These are phyloP conservation scores for Meloe dianella DNA, from an alignment of 2,888 invertebrate genomes.

Conservation along the genomic window DNA sequence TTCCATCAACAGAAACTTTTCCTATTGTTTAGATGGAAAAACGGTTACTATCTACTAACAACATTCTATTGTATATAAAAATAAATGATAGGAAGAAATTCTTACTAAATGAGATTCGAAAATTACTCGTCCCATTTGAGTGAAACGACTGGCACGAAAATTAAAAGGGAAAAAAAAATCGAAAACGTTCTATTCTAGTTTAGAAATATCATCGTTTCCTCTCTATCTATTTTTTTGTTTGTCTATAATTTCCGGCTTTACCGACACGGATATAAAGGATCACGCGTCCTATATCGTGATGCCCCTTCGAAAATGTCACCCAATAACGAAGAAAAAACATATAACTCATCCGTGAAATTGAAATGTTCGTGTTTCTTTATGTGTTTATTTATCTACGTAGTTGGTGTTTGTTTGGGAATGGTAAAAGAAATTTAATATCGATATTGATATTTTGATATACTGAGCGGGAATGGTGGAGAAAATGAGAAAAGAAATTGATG, in stretches of 20 bases:
- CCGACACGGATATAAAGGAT: neutral
- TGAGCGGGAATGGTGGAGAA: neutral
- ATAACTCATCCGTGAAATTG: neutral
- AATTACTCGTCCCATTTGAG: neutral
- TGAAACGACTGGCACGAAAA: neutral
- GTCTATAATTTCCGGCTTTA: neutral
- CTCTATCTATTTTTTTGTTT: neutral
- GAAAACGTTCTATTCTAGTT: neutral
- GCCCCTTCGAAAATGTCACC: neutral
- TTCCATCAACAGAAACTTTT: neutral
- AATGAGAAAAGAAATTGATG: neutral
- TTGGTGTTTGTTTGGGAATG: neutral
- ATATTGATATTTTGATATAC: no score
- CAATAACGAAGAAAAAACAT: neutral
- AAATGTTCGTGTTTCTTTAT: slow-evolving; percentile 2
- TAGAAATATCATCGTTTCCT: neutral
- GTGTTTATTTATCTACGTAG: neutral
- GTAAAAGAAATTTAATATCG: neutral
- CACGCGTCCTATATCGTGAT: neutral
- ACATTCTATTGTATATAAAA: neutral
- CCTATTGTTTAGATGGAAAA: neutral
- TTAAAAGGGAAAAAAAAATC: neutral
- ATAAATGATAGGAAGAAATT: slow-evolving; percentile 1
- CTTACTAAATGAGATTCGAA: neutral
- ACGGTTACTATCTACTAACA: neutral